Conservation (phyloP, 1,140 invertebrate species). For the Uloborus diversus region DNA sequence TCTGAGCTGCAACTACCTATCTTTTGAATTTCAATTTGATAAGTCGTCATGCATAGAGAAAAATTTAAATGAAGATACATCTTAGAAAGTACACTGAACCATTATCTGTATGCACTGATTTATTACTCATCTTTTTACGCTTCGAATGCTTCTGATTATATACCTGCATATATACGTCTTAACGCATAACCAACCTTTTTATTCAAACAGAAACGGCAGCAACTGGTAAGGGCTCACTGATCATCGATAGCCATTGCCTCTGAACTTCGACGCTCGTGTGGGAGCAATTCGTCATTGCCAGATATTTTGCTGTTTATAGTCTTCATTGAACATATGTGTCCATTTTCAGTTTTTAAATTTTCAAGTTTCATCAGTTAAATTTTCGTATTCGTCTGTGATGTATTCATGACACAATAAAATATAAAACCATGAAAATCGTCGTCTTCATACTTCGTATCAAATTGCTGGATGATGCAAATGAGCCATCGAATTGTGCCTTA, state of each 20-base stretch:
- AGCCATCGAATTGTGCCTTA: too few relatives aligned
- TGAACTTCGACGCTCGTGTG: conserved; percentile 20
- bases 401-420: conserved; percentile 56
- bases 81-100: neutral
- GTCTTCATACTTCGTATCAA: conserved; percentile 37
- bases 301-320: conserved; percentile 45
- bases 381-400: conserved; percentile 29
- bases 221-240: conserved; percentile 29
- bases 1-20: neutral
- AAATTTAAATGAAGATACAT: neutral
- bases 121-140: conserved; percentile 22
- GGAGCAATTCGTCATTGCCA: conserved; percentile 44
- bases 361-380: conserved; percentile 20
- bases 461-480: conserved; percentile 48
- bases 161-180: conserved; percentile 38
- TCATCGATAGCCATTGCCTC: conserved; percentile 22
- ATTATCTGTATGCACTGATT: neutral
- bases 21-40: neutral
- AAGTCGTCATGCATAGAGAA: too few relatives aligned
- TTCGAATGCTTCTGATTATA: conserved; percentile 31
- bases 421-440: conserved; percentile 24
- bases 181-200: conserved; percentile 52
- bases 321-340: conserved; percentile 16
- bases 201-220: conserved; percentile 52
- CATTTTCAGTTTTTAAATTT: conserved; percentile 45